Conservation (phyloP, 2,888 invertebrate species). For the Caprella mutica region DNA sequence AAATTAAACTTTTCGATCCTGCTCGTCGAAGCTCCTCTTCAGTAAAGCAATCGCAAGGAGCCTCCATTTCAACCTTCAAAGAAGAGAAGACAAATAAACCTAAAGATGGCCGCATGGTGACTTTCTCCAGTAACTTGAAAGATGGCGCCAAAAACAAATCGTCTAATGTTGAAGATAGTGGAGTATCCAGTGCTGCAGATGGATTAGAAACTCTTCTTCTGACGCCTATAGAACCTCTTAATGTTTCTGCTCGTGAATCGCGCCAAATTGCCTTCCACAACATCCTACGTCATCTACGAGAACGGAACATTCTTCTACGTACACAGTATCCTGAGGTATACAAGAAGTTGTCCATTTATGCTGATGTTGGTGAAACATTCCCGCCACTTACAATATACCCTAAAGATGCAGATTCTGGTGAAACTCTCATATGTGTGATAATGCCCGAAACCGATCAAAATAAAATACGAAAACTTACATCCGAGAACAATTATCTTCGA, state of each 20-base stretch:
- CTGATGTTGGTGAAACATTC: slow-evolving; percentile 65
- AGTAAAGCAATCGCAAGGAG: too few species aligned
- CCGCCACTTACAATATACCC: slow-evolving; percentile 81
- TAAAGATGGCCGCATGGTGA: too few species aligned
- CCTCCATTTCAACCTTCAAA: too few species aligned
- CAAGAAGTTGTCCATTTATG: slow-evolving; percentile 66
- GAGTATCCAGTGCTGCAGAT: slow-evolving; percentile 44
- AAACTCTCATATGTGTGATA: slow-evolving; percentile 78
- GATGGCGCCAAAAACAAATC: too few species aligned
- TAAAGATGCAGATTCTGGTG: slow-evolving; percentile 63
- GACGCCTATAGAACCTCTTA: slow-evolving; percentile 50
- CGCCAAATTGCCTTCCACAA: slow-evolving; percentile 67
- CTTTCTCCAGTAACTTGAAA: too few species aligned
- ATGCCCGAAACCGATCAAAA: slow-evolving; percentile 68
- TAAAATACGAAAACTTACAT: slow-evolving; percentile 50
- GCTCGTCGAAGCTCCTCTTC: too few species aligned
- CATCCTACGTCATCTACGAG: slow-evolving; percentile 63
- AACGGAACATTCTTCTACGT: slow-evolving; percentile 66
- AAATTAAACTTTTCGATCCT: slow-evolving; percentile 39
- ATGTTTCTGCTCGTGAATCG: slow-evolving; percentile 51
- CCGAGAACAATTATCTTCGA: slow-evolving; percentile 49
- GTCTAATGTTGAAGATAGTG: too few species aligned
- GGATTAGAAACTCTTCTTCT: slow-evolving; percentile 65
- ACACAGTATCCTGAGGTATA: slow-evolving; percentile 81
- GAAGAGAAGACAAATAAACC: too few species aligned